These are phyloP conservation scores for Toxotes lorentzi DNA, from an alignment of 2,797 vertebrate genomes.

Conservation along the genomic window DNA sequence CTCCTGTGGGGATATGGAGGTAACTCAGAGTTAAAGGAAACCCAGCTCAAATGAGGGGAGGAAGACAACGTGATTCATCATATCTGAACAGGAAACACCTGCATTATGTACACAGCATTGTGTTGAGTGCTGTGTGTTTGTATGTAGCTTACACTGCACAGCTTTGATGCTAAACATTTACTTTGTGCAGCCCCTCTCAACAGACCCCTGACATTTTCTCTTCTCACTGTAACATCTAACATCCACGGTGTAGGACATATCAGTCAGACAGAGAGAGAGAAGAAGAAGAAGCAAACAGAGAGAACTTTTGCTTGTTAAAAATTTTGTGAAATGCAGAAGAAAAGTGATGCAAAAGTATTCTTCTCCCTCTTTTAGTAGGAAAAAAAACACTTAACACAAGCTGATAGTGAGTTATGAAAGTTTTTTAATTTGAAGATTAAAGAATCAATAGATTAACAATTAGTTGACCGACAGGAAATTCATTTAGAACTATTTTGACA, in stretches of 20 bases:
- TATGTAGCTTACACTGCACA: constrained; percentile 16
- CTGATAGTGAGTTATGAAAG: not conserved
- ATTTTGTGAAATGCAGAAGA: constrained; percentile 38
- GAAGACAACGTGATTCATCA: constrained; percentile 75
- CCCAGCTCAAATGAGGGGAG: constrained; percentile 64
- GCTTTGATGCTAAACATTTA: constrained; percentile 32
- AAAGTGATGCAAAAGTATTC: constrained; percentile 18
- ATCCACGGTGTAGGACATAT: not conserved
- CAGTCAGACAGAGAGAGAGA: not conserved
- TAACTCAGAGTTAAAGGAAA: constrained; percentile 66
- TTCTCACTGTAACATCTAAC: not conserved
- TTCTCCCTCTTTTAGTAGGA: constrained; percentile 12
- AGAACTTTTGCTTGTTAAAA: not conserved
- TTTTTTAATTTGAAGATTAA: not conserved
- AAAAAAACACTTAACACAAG: no score
- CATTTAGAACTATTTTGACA: no score
- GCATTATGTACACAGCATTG: constrained; percentile 50
- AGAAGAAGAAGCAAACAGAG: not conserved
- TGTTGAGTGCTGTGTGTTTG: constrained; percentile 34
- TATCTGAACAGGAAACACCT: constrained; percentile 82
- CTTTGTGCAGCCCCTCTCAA: constrained; percentile 15
- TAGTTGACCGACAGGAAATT: not conserved
- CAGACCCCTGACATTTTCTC: constrained; percentile 44
- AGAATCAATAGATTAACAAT: not conserved
- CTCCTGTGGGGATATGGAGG: constrained; percentile 41